Evolutionary conservation across 2,113 vertebrate genomes (phyloP), one percentile per base, ranked within the genome.

Genomic region (Callopanchax toddi): DNA sequence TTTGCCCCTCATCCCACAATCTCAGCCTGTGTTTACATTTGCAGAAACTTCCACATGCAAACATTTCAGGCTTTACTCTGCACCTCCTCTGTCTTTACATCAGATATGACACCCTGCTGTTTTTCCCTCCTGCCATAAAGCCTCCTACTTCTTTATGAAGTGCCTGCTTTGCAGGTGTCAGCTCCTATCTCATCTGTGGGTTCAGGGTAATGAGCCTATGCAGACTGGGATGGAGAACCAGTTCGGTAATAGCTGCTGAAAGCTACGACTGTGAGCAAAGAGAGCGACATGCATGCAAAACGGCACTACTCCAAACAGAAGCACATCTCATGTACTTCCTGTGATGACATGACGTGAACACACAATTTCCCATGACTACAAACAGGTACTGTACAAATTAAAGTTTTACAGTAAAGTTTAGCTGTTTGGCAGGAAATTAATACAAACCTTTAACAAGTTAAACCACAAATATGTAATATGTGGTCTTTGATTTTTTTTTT

Each of bases 121-220:
- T 69, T 48, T 55, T 63, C 48, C 29, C 60, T 60, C n/a, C 60
- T 55, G 52, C 54, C 54, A 49, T 54, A 25, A 68, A 40, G 57
- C 42, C n/a, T 71, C 63, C 57, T 44, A 67, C 75, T 61, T 71
- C 34, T 66, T 66, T 71, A 42, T 82, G 62, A 79, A 83, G 74
- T 71, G 74, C 23, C 34, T 78, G 65, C 49, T 72, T 22, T 64
- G 66, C 63, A 42, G 50, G 60, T 48, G 75, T 71, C 60, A 56
- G 56, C 45, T 62, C 48, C 53, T 60, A 29, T 75, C 76, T 50
- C 77, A 18, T 60, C 52, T 79, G 49, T 48, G 49, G n/a, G 66
- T 62, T 77, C 58, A 36, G 68, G 59, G 46, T 85, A 82, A 82
- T 76, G 77, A 86, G 71, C 58, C 71, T 49, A 26, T 64, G 57